phyloP scores from a whole-genome alignment of 2,113 vertebrate genomes.

The Erpornis zantholeuca region DNA sequence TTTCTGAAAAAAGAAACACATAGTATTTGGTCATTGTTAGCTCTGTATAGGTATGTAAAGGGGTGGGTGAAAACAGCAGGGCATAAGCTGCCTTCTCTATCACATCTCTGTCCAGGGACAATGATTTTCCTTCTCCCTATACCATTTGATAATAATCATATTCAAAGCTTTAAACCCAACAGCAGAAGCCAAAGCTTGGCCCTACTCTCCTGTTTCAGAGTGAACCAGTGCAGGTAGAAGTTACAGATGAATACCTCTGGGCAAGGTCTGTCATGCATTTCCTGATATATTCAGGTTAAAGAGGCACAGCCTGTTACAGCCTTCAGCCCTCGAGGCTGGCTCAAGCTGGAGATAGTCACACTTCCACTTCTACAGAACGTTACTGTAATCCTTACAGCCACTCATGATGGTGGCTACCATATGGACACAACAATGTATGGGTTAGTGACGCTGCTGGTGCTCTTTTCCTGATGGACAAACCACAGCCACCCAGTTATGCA shows the following conservation, averaged over 20 bases:
- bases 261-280: slow-evolving; percentile 42
- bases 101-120: not conserved
- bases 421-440: not conserved
- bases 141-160: not conserved
- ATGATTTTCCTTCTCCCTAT: not conserved
- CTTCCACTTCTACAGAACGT: not conserved
- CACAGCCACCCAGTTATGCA: not conserved
- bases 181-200: not conserved
- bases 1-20: not conserved
- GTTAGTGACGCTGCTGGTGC: not conserved
- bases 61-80: not conserved
- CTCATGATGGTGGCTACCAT: not conserved
- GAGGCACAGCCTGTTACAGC: slow-evolving; percentile 40
- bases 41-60: not conserved
- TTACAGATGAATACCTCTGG: slow-evolving; percentile 61
- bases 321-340: slow-evolving; percentile 24
- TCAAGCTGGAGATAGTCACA: slow-evolving; percentile 38
- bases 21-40: not conserved
- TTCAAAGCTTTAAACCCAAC: slow-evolving; percentile 5
- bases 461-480: not conserved
- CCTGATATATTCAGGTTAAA: slow-evolving; percentile 55
- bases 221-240: not conserved
- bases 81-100: not conserved
- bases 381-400: not conserved
- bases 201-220: slow-evolving; percentile 14